phyloP scores from a whole-genome alignment of 2,113 vertebrate genomes.

The Morone chrysops region DNA sequence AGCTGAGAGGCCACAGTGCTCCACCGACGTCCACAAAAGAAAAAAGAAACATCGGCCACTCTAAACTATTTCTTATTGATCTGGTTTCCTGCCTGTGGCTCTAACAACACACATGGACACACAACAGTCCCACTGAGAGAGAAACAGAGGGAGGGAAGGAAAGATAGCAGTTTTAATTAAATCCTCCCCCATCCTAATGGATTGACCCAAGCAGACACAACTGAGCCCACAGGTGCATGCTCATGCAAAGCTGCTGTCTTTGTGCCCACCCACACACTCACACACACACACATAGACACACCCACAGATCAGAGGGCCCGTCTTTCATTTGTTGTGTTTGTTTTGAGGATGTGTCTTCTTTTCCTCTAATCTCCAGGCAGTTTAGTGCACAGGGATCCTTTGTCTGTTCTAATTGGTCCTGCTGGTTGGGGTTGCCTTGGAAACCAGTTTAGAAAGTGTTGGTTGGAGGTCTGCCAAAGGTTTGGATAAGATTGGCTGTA shows the following conservation, averaged over 20 bases:
- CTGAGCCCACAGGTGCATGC: slow-evolving; percentile 33
- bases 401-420: slow-evolving; percentile 70
- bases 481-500: slow-evolving; percentile 53
- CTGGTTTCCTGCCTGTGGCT: slow-evolving; percentile 52
- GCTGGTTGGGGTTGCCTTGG: slow-evolving; percentile 69
- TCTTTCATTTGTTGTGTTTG: slow-evolving; percentile 34
- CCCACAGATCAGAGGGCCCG: neutral
- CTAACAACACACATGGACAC: slow-evolving; percentile 33
- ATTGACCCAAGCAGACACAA: slow-evolving; percentile 12
- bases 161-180: slow-evolving; percentile 59
- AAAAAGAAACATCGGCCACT: slow-evolving; percentile 43
- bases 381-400: slow-evolving; percentile 34
- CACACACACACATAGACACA: neutral
- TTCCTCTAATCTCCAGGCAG: slow-evolving; percentile 60
- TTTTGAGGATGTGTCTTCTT: slow-evolving; percentile 42
- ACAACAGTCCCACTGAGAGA: neutral
- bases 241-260: neutral
- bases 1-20: slow-evolving; percentile 42
- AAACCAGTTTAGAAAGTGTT: slow-evolving; percentile 73
- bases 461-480: slow-evolving; percentile 62
- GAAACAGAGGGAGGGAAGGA: neutral
- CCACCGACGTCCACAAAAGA: slow-evolving; percentile 40
- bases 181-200: slow-evolving; percentile 26
- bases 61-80: slow-evolving; percentile 73
- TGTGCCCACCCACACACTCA: neutral